A percentile compares a stretch with the other conserved stretches of the same genome.
These are phyloP conservation scores for Hermodice carunculata DNA, from an alignment of 2,888 invertebrate genomes.

Conservation along the genomic window DNA sequence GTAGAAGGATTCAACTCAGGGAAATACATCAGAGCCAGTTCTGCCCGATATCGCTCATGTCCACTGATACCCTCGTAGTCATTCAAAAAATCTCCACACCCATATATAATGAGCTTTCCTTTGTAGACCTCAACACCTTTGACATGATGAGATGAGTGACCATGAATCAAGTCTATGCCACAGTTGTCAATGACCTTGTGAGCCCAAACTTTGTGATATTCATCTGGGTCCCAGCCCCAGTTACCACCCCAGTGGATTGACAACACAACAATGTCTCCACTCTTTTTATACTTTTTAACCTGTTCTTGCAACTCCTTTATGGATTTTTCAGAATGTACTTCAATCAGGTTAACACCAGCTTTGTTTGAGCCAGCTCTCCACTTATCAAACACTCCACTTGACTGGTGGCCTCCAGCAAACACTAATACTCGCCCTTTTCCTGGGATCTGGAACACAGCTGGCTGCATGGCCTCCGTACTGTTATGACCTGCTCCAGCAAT, in stretches of 20 bases:
- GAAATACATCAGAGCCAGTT: slow-evolving; percentile 34
- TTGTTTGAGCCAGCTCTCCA: slow-evolving; percentile 30
- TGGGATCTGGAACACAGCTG: slow-evolving; percentile 28
- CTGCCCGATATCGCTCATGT: slow-evolving; percentile 28
- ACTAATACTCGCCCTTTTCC: slow-evolving; percentile 33
- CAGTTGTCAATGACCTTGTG: slow-evolving; percentile 35
- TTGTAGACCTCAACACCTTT: slow-evolving; percentile 43
- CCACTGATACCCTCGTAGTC: slow-evolving; percentile 44
- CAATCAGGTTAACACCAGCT: slow-evolving; percentile 33
- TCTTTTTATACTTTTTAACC: slow-evolving; percentile 6
- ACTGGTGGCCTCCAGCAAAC: slow-evolving; percentile 34
- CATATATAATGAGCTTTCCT: slow-evolving; percentile 42
- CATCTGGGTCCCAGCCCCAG: slow-evolving; percentile 36
- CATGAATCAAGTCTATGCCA: slow-evolving; percentile 39
- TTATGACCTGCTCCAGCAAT: slow-evolving; percentile 27
- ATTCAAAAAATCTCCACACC: slow-evolving; percentile 43
- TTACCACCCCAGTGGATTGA: slow-evolving; percentile 46
- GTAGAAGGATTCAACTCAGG: slow-evolving; percentile 8
- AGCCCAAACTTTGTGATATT: slow-evolving; percentile 31
- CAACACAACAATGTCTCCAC: slow-evolving; percentile 34
- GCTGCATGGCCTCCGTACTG: slow-evolving; percentile 25
- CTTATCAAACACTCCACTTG: slow-evolving; percentile 32
- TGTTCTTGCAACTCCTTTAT: slow-evolving; percentile 9
- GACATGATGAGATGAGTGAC: slow-evolving; percentile 44
- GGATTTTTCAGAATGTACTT: background rate